phyloP scores from a whole-genome alignment of 2,888 invertebrate species.

The Habrosyne pyritoides region DNA sequence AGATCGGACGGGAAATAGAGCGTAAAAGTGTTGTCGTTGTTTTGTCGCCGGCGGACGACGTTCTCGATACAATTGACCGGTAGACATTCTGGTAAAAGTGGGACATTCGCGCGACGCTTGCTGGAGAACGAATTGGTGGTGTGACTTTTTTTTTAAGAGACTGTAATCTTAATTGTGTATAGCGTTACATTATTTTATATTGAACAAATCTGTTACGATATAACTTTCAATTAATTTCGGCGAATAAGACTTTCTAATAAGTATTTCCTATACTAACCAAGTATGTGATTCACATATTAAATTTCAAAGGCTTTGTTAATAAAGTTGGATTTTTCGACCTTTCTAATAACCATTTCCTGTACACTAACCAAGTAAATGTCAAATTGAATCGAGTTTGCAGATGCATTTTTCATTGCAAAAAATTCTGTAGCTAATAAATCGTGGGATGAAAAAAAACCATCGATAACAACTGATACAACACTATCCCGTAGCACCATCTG shows the following conservation, averaged over 20 bases:
- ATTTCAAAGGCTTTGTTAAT: too few species aligned
- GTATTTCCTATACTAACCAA: too few species aligned
- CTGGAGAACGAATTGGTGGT: neutral
- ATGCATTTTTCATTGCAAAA: too few species aligned
- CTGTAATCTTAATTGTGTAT: neutral
- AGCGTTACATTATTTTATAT: neutral
- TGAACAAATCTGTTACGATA: neutral
- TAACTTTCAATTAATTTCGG: too few species aligned
- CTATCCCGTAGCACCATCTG: slow-evolving; percentile 33
- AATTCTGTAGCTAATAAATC: too few species aligned
- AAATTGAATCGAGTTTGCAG: too few species aligned
- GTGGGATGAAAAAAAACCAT: too few species aligned
- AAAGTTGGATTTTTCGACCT: neutral
- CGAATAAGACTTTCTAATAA: too few species aligned
- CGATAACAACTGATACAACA: slow-evolving; percentile 6
- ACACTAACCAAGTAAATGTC: too few species aligned
- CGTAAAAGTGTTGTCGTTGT: slow-evolving; percentile 1
- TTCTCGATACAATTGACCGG: slow-evolving; percentile 2
- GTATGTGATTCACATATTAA: too few species aligned
- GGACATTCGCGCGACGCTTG: neutral
- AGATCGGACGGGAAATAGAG: slow-evolving; percentile 21
- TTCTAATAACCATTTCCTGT: neutral
- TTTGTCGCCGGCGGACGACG: neutral
- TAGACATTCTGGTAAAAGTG: neutral
- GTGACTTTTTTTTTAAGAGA: neutral